These are phyloP conservation scores for Brachystomella parvula DNA, from an alignment of 1,140 invertebrate genomes.

Conservation along the genomic window DNA sequence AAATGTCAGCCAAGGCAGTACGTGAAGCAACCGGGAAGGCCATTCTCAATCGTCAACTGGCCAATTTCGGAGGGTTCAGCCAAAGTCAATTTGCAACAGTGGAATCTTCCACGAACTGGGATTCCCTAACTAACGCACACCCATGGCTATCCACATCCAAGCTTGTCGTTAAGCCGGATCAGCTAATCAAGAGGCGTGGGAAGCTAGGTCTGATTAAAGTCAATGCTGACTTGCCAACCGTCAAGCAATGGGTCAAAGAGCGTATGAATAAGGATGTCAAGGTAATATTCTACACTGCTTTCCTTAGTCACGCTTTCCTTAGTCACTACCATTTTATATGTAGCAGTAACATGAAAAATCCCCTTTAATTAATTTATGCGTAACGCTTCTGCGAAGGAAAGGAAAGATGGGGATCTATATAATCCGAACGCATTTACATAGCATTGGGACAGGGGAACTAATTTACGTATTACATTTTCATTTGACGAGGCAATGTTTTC, in stretches of 20 bases:
- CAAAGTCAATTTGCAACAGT: conserved; percentile 76
- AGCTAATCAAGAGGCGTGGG: conserved; percentile 94
- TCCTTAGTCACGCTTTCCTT: too few species aligned
- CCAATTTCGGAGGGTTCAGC: conserved; percentile 49
- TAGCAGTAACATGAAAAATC: too few species aligned
- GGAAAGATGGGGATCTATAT: too few species aligned
- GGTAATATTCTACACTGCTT: too few species aligned
- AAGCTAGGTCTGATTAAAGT: conserved; percentile 93
- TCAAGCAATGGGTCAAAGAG: conserved; percentile 79
- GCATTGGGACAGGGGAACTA: too few species aligned
- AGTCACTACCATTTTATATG: too few species aligned
- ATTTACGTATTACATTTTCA: too few species aligned
- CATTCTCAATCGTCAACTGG: conserved; percentile 78
- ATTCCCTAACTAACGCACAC: conserved; percentile 61
- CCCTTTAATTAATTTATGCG: too few species aligned
- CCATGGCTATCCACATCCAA: conserved; percentile 81
- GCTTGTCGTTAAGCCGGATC: conserved; percentile 96
- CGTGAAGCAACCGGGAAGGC: conserved; percentile 92
- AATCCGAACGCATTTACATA: too few species aligned
- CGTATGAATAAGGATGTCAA: conserved; percentile 78
- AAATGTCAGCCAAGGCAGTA: conserved; percentile 97
- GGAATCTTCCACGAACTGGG: conserved; percentile 69
- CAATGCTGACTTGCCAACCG: conserved; percentile 68
- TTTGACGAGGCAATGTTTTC: too few species aligned
- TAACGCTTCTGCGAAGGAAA: too few species aligned